A percentile compares a stretch with the other conserved stretches of the same genome.
These are phyloP conservation scores for Tanypteryx hageni DNA, from an alignment of 2,888 invertebrate species.

Conservation along the genomic window DNA sequence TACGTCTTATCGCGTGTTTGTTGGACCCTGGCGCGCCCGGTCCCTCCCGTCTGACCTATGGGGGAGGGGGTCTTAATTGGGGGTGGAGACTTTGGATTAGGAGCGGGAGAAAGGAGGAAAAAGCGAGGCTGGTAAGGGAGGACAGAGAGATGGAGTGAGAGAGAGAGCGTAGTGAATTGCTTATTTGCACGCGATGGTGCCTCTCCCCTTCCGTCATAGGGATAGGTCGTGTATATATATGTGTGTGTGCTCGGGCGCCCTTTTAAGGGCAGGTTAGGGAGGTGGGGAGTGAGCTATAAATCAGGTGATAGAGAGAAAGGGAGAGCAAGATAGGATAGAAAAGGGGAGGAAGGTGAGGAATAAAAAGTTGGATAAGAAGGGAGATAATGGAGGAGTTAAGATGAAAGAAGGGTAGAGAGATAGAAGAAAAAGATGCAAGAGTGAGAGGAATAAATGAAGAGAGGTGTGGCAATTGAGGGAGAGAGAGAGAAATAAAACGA, in stretches of 20 bases:
- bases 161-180: conserved; percentile 23
- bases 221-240: conserved; percentile 40
- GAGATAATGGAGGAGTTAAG: conserved; percentile 20
- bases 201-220: conserved; percentile 41
- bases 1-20: conserved; percentile 54
- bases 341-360: neutral
- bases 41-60: neutral
- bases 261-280: conserved; percentile 19
- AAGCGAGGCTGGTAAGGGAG: too few relatives aligned
- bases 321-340: neutral
- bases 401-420: neutral
- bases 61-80: neutral
- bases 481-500: neutral
- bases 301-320: conserved; percentile 1
- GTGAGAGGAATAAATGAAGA: neutral
- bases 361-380: neutral
- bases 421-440: neutral
- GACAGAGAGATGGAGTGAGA: neutral
- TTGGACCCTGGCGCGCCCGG: neutral
- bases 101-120: neutral
- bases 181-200: conserved; percentile 50
- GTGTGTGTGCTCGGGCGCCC: neutral
- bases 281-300: neutral
- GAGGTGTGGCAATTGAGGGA: neutral
- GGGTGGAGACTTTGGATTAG: conserved; percentile 1